Evolutionary conservation across 2,797 vertebrate species (phyloP), one percentile per base, ranked within the genome.

Genomic region (Acridotheres tristis): DNA sequence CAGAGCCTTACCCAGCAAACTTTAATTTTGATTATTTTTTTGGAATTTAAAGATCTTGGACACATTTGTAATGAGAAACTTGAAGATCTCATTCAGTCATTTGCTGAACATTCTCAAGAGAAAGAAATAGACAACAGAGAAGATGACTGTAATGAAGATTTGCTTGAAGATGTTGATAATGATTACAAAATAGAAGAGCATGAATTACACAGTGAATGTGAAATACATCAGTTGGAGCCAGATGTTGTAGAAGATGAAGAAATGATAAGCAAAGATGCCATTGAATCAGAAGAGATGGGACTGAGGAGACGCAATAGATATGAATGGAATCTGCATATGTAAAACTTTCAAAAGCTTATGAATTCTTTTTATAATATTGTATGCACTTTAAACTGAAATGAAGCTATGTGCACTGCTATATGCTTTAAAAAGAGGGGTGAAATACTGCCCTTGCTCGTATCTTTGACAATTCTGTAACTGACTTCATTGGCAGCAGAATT

Each of bases 21-120:
- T 75, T 89, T 54, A 3, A 6, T 73, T 88, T 81, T 78, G 3
- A 14, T 43, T 88, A 2, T 73, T 74, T 90, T 63, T 30, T 22
- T 3, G 40, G 20, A 76, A 78, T 93, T 81, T 5, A 19, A 88
- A 97, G 97, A 94, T 92, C 32, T 88, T 27, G 80, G 68, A 76
- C 88, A 97, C 74, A 86, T 97, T 29, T 98, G 98, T 67, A 97
- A 98, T 51, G 98, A 97, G 73, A 98, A 98, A 50, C 98, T 99
- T 73, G 98, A 99, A 83, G 97, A 98, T 92, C 98, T 99, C 53
- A 98, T 99, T 26, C 97, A 99, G 93, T 98, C 98, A 9, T 97
- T 99, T 21, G 96, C 97, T 9, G 96, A 97, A 75, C 97, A 94
- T 17, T 96, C 97, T 80, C 69, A 94, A 29, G 90, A 91, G 19